Conservation (phyloP, 2,888 invertebrate genomes). For the Drosophila mimica region DNA sequence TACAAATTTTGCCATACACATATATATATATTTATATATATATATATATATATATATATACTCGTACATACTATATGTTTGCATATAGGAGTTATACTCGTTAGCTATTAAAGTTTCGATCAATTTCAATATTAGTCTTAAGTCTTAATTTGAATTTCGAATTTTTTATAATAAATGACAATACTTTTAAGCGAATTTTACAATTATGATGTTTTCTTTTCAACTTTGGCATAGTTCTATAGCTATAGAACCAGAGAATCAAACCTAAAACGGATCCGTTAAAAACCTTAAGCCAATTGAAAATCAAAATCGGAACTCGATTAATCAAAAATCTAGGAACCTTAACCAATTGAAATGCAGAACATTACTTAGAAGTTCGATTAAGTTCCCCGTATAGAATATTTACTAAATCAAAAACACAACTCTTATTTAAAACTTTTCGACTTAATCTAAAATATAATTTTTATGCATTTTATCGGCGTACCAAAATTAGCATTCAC, state of each 20-base stretch:
- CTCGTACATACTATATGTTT: constrained; percentile 7
- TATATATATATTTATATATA: constrained; percentile 17
- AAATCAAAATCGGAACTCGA: neutral
- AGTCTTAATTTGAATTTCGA: constrained; percentile 40
- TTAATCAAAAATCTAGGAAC: neutral
- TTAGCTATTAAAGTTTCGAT: constrained; percentile 38
- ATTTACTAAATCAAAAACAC: neutral
- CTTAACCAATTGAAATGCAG: neutral
- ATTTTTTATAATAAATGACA: constrained; percentile 69
- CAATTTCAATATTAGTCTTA: constrained; percentile 55
- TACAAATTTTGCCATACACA: constrained; percentile 49
- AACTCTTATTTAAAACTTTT: neutral
- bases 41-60: no score
- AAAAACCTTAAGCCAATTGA: no score
- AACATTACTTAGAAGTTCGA: no score
- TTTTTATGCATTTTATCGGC: neutral
- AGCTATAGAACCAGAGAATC: neutral
- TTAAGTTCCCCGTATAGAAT: neutral
- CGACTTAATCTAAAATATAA: neutral
- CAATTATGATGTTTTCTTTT: neutral
- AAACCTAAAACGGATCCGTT: neutral
- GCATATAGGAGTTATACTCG: constrained; percentile 33
- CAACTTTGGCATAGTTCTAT: neutral
- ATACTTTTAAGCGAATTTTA: constrained; percentile 55
- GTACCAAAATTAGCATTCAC: neutral